Base-by-base conservation (phyloP, 2,113 vertebrate species). In the Plecotus auritus region DNA sequence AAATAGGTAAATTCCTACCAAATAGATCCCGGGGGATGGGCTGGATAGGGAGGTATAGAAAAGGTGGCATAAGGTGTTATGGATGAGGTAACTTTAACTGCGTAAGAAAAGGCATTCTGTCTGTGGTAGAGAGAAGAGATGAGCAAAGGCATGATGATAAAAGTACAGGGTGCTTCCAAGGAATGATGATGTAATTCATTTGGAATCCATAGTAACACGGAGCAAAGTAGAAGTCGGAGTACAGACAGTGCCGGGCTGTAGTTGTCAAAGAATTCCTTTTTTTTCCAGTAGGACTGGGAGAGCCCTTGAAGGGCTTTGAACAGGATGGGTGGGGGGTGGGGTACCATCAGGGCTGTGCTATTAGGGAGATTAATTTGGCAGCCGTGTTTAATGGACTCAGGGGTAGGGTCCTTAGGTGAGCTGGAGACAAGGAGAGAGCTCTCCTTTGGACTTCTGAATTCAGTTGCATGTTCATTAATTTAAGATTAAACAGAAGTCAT, bases 401-500 rank as follows among this genome's bases (percentile, higher is more conserved):
- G 22, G 30, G 32, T 47, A 26, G 42, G 61, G 40, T 22, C 35
- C 28, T 11, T 67, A 61, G 82, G 94, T 85, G 92, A 88, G 35
- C 67, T 76, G 37, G 72, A 89, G 87, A 54, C 16, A 81, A 82
- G 37, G n/a, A 51, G 8, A 76, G 42, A 47, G 26, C 7, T 70
- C 37, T 59, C 0, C 78, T 96, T 95, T 95, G 77, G 87, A 96
- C 91, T 95, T 96, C 61, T 80, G 95, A 96, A 96, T 97, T 94
- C 84, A 91, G 96, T 92, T 93, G 96, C 85, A 81, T 84, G 72
- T 95, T 96, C 94, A 84, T 95, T 96, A 83, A 96, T 88, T 97
- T 96, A 94, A 95, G 93, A 96, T 98, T 95, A 96, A 97, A 95
- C 88, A 56, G 64, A 85, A 84, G 2, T n/a, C 56, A 89, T 92